Conservation (phyloP, 2,113 vertebrate species). For the Holacanthus passer region DNA sequence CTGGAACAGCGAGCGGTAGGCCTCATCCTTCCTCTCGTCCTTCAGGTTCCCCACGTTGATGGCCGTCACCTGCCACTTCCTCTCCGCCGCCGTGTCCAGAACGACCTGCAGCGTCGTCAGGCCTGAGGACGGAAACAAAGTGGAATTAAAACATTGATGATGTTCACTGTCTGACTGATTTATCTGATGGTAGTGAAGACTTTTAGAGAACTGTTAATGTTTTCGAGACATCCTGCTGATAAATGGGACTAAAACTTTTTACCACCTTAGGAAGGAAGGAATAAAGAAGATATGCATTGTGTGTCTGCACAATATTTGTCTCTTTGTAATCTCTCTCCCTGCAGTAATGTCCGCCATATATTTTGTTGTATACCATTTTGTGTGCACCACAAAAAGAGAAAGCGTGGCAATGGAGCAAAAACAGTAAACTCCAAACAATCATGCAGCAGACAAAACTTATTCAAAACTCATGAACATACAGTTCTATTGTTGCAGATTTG, state of each 20-base stretch:
- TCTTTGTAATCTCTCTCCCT: not conserved
- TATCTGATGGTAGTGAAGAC: not conserved
- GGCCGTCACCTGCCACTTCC: constrained; percentile 99
- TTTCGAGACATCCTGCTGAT: not conserved
- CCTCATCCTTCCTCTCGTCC: constrained; percentile 98
- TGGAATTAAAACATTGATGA: not conserved
- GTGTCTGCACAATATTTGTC: not conserved
- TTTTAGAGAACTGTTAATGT: not conserved
- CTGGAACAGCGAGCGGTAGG: constrained; percentile 96
- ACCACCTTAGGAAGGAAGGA: not conserved
- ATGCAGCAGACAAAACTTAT: not conserved
- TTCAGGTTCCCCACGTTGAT: constrained; percentile 99
- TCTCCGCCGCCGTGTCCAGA: constrained; percentile 96
- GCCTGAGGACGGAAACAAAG: constrained; percentile 79
- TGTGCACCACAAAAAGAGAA: not conserved
- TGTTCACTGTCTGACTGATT: not conserved
- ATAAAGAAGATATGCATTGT: not conserved
- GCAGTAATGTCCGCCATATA: too few species aligned
- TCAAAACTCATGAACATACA: constrained; percentile 5
- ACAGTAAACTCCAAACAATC: not conserved
- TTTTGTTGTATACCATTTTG: not conserved
- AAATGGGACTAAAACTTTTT: not conserved
- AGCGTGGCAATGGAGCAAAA: not conserved
- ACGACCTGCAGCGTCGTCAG: constrained; percentile 97
- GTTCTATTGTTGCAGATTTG: constrained; percentile 15